These are phyloP conservation scores for Gobius niger DNA, from an alignment of 2,113 vertebrate genomes.

Conservation along the genomic window DNA sequence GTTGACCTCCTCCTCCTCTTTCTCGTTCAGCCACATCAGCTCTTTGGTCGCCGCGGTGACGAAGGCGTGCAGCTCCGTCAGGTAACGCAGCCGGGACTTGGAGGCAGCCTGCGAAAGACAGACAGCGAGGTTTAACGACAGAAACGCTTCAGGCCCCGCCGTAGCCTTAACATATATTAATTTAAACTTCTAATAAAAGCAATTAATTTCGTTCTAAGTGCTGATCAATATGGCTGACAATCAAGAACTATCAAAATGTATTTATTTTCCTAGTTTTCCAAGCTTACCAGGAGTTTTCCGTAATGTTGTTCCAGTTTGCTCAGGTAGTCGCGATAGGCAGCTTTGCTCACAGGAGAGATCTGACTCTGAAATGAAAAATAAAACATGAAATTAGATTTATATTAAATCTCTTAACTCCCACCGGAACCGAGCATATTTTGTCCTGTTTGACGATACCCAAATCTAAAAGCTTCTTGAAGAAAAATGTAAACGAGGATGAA, in stretches of 20 bases:
- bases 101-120: constrained; percentile 78
- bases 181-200: too few relatives aligned
- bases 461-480: too few relatives aligned
- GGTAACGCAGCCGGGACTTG: constrained; percentile 81
- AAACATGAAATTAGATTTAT: too few relatives aligned
- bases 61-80: constrained; percentile 86
- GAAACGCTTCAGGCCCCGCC: background rate
- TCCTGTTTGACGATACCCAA: too few relatives aligned
- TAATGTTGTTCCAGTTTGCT: constrained; percentile 89
- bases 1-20: constrained; percentile 92
- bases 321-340: constrained; percentile 85
- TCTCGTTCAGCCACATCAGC: constrained; percentile 93
- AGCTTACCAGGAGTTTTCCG: constrained; percentile 85
- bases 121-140: background rate
- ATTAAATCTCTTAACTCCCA: too few relatives aligned
- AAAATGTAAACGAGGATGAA: too few relatives aligned
- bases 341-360: constrained; percentile 79
- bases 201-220: too few relatives aligned
- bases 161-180: background rate
- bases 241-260: too few relatives aligned
- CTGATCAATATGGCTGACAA: too few relatives aligned
- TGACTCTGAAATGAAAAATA: constrained; percentile 75
- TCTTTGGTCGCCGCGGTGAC: constrained; percentile 88
- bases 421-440: too few relatives aligned
- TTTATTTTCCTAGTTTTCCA: too few relatives aligned